phyloP scores from a whole-genome alignment of 1,140 invertebrate species.

The Drosophila pruinosa region DNA sequence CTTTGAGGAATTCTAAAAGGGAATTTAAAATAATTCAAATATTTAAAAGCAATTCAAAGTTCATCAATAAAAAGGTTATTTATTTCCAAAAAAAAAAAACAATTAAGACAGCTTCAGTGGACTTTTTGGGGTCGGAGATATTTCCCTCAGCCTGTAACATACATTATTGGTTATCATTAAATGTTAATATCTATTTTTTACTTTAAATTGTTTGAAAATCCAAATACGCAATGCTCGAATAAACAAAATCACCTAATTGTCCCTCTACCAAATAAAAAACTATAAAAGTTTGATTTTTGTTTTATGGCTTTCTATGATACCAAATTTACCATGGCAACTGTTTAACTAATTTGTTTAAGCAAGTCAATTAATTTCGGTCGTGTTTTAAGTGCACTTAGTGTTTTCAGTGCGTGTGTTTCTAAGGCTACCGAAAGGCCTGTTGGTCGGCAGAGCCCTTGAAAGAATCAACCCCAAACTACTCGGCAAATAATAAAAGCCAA shows the following conservation, averaged over 20 bases:
- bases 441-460: slow-evolving; percentile 2
- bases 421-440: slow-evolving; percentile 15
- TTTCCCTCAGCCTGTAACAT: too few relatives aligned
- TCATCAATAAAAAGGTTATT: neutral
- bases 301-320: slow-evolving; percentile 9
- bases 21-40: neutral
- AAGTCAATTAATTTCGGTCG: slow-evolving; percentile 36
- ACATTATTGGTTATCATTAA: too few relatives aligned
- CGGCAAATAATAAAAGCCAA: neutral
- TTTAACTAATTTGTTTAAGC: slow-evolving; percentile 38
- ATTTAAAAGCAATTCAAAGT: neutral
- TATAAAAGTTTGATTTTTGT: slow-evolving; percentile 12
- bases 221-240: too few relatives aligned
- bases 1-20: neutral
- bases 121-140: too few relatives aligned
- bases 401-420: neutral
- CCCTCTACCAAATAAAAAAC: too few relatives aligned
- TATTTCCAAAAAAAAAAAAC: neutral
- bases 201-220: too few relatives aligned
- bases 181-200: too few relatives aligned
- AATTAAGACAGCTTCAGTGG: too few relatives aligned
- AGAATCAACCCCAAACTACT: slow-evolving; percentile 26
- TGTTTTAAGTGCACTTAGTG: slow-evolving; percentile 27
- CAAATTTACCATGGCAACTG: slow-evolving; percentile 30
- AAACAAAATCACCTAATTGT: too few relatives aligned